Conservation (phyloP, 2,888 invertebrate genomes). For the Rhamphomyia laevipes region DNA sequence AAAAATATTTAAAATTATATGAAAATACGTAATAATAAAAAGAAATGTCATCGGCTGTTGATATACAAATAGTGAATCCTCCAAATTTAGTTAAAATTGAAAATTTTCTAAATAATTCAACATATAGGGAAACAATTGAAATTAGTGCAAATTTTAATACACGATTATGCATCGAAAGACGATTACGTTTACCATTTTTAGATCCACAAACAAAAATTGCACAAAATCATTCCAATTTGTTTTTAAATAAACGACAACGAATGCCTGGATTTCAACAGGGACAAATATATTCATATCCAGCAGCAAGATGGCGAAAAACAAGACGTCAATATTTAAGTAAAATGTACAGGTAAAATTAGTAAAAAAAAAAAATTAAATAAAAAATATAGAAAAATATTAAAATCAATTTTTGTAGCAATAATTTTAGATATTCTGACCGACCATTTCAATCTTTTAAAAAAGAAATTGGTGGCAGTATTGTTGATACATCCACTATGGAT, state of each 20-base stretch:
- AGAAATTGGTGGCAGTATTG: slow-evolving; percentile 20
- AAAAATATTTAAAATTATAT: slow-evolving; percentile 4
- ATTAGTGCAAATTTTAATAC: slow-evolving; percentile 84
- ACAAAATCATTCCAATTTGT: slow-evolving; percentile 83
- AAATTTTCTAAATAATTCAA: slow-evolving; percentile 75
- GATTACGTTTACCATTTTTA: slow-evolving; percentile 85
- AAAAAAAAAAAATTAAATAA: neutral
- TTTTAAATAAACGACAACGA: slow-evolving; percentile 78
- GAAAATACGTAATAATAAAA: neutral
- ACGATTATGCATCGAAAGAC: slow-evolving; percentile 78
- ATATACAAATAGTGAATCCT: slow-evolving; percentile 54
- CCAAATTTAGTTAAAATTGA: slow-evolving; percentile 61
- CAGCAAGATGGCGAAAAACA: slow-evolving; percentile 81
- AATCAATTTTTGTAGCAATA: neutral
- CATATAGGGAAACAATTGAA: slow-evolving; percentile 85
- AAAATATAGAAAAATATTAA: neutral
- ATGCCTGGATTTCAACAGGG: slow-evolving; percentile 82
- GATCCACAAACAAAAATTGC: slow-evolving; percentile 97
- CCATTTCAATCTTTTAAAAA: slow-evolving; percentile 35
- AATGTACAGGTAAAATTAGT: slow-evolving; percentile 30
- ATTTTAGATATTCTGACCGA: slow-evolving; percentile 19
- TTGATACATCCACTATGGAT: slow-evolving; percentile 17
- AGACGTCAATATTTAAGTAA: slow-evolving; percentile 66
- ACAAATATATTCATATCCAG: slow-evolving; percentile 87
- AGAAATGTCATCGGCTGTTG: slow-evolving; percentile 44